These are phyloP conservation scores for Hylaeus anthracinus DNA, from an alignment of 1,140 invertebrate genomes.

Conservation along the genomic window DNA sequence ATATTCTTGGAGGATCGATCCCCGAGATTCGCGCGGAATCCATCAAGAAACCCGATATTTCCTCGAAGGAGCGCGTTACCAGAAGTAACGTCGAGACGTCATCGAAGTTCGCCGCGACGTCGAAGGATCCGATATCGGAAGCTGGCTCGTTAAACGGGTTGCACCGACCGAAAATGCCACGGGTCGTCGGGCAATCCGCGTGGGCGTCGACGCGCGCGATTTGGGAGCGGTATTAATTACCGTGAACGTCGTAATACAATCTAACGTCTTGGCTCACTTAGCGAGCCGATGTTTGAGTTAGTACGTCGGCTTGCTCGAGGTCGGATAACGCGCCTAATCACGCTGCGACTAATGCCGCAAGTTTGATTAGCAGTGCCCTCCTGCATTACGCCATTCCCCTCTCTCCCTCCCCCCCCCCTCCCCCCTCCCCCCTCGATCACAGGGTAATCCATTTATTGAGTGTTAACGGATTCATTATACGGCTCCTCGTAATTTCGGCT, in stretches of 20 bases:
- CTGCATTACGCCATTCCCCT: conserved; percentile 25
- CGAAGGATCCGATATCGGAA: background rate
- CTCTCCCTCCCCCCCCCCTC: no score
- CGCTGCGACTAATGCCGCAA: conserved; percentile 55
- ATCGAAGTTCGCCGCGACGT: background rate
- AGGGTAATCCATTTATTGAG: conserved; percentile 43
- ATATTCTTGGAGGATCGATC: background rate
- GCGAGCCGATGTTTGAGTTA: conserved; percentile 51
- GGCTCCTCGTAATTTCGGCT: conserved; percentile 24
- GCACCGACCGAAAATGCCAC: conserved; percentile 14
- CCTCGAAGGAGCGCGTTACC: background rate
- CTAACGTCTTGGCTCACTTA: conserved; percentile 52
- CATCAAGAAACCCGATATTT: conserved; percentile 7
- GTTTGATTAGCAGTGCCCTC: conserved; percentile 56
- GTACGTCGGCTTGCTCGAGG: conserved; percentile 58
- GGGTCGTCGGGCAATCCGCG: conserved; percentile 14
- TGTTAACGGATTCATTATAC: conserved; percentile 24
- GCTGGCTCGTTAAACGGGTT: conserved; percentile 19
- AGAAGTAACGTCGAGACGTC: background rate
- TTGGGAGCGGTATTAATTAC: conserved; percentile 52
- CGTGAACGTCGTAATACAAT: conserved; percentile 47
- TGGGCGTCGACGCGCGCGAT: conserved; percentile 11
- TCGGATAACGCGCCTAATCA: conserved; percentile 65
- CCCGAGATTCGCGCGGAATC: background rate
- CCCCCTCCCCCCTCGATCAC: conserved; percentile 44